A percentile compares a stretch with the other conserved stretches of the same genome.
Conservation (phyloP, 2,797 vertebrate species). For the Phrynocephalus guinanensis region DNA sequence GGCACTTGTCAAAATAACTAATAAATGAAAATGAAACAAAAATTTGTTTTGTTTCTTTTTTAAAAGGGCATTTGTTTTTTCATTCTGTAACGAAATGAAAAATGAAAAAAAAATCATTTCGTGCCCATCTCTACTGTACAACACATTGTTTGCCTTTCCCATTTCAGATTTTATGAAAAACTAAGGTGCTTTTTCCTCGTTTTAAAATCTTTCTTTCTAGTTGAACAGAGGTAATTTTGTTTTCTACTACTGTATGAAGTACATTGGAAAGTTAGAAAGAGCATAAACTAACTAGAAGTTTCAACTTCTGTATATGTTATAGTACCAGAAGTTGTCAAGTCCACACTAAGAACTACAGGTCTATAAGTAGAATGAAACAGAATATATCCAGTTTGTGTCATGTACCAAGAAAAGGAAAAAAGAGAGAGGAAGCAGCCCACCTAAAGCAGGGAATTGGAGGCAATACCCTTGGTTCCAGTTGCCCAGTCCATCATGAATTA, state of each 20-base stretch:
- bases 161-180: no score
- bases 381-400: neutral
- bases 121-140: no score
- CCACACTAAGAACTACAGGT: neutral
- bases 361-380: neutral
- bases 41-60: no score
- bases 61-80: no score
- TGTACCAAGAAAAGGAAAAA: no score
- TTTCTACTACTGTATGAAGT: neutral
- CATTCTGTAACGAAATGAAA: no score
- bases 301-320: neutral
- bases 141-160: no score
- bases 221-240: neutral
- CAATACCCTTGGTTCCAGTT: neutral
- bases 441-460: neutral
- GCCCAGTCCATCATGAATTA: neutral
- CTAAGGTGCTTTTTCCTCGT: no score
- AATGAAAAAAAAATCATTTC: no score
- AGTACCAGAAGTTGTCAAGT: no score
- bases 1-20: neutral
- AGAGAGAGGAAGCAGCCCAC: neutral
- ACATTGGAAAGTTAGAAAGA: neutral
- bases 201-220: neutral
- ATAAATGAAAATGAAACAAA: no score
- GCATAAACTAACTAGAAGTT: neutral